phyloP scores from a whole-genome alignment of 2,797 vertebrate species.

The Momotus momota region DNA sequence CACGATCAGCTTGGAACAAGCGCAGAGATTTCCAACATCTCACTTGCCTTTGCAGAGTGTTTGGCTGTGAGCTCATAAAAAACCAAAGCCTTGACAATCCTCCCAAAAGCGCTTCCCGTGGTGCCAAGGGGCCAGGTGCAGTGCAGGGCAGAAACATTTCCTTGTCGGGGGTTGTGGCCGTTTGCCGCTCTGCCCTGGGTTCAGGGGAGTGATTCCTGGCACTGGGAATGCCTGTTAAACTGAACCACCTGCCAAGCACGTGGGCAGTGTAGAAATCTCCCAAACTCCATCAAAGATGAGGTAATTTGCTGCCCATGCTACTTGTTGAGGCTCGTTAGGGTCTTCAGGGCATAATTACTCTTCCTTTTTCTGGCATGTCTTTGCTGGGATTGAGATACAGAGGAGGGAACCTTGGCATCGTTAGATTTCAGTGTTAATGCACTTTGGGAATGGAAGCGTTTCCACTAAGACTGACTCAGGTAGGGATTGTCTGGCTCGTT shows the following conservation, averaged over 20 bases:
- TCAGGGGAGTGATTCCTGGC: background rate
- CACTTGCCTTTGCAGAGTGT: fast-evolving
- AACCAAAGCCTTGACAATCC: fast-evolving
- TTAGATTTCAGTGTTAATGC: background rate
- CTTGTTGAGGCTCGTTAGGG: background rate
- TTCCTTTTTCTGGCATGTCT: background rate
- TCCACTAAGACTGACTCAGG: fast-evolving
- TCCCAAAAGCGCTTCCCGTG: fast-evolving
- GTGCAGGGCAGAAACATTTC: background rate
- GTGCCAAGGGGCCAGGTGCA: background rate
- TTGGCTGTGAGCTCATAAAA: background rate
- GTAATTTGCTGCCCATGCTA: fast-evolving
- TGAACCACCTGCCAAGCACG: background rate
- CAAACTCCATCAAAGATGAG: background rate
- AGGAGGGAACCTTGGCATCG: fast-evolving
- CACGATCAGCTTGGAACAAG: background rate
- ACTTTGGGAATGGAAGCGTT: fast-evolving
- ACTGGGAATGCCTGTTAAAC: background rate
- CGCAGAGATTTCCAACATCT: fast-evolving
- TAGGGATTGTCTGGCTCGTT: fast-evolving
- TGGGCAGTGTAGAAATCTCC: background rate
- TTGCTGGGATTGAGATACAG: background rate
- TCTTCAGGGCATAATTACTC: background rate
- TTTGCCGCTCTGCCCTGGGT: background rate
- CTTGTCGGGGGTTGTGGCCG: fast-evolving